Conservation (phyloP, 1,140 invertebrate species). For the Pantala flavescens region DNA sequence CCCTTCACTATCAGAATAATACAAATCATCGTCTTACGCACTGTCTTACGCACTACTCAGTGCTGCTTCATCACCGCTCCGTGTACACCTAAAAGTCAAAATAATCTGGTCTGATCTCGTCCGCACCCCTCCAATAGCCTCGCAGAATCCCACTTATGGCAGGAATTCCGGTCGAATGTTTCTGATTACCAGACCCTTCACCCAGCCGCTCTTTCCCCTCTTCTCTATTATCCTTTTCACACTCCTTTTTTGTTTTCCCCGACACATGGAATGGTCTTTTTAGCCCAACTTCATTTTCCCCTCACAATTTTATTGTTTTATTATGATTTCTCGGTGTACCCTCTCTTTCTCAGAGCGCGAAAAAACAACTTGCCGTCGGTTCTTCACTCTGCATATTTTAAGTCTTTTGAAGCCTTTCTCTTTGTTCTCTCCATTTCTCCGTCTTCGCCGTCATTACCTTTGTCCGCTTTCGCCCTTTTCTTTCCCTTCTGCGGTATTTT, state of each 20-base stretch:
- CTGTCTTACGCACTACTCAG: too few species aligned
- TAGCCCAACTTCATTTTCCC: neutral
- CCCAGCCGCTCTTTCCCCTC: neutral
- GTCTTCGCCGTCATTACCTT: neutral
- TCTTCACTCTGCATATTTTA: slow-evolving; percentile 7
- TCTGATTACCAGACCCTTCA: neutral
- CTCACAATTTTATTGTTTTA: neutral
- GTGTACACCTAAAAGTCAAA: too few species aligned
- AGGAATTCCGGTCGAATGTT: slow-evolving; percentile 4
- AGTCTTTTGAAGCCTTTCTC: neutral
- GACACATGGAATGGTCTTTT: neutral
- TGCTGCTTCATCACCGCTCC: too few species aligned
- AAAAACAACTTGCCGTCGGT: neutral
- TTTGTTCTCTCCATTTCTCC: neutral
- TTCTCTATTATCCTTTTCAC: neutral
- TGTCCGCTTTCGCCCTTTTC: neutral
- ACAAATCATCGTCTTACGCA: too few species aligned
- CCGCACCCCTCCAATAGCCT: neutral
- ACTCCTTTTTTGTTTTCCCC: neutral
- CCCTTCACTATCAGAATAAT: too few species aligned
- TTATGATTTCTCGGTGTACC: neutral
- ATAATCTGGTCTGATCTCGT: neutral
- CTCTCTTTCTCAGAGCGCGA: neutral
- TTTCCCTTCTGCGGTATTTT: neutral
- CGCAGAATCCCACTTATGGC: slow-evolving; percentile 7